phyloP scores from a whole-genome alignment of 2,797 vertebrate genomes.

The Pitangus sulphuratus region DNA sequence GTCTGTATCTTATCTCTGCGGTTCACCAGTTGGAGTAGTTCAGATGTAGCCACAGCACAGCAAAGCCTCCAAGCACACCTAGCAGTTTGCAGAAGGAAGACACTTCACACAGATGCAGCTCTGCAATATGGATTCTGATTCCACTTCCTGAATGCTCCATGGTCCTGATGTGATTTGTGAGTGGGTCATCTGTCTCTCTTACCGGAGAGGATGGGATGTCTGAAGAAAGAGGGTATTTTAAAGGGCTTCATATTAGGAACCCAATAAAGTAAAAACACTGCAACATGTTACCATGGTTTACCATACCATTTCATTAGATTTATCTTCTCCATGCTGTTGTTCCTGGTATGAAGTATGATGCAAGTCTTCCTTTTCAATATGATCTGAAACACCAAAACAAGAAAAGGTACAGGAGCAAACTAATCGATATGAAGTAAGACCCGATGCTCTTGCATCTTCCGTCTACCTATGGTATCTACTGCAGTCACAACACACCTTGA shows the following conservation, averaged over 20 bases:
- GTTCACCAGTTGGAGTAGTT: not conserved
- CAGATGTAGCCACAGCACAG: not conserved
- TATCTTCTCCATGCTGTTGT: not conserved
- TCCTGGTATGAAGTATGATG: not conserved
- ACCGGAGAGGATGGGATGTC: not conserved
- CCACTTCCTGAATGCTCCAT: not conserved
- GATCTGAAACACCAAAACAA: not conserved
- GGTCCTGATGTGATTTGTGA: not conserved
- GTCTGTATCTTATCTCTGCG: not conserved
- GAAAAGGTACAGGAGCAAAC: not conserved
- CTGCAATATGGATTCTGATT: not conserved
- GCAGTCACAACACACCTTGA: not conserved
- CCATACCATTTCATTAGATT: not conserved
- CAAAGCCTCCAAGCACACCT: not conserved
- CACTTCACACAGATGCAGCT: not conserved
- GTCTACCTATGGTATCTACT: not conserved
- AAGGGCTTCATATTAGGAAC: not conserved
- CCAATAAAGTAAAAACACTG: not conserved
- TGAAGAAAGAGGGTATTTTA: not conserved
- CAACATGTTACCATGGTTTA: not conserved
- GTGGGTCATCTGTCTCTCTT: not conserved
- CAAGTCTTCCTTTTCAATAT: not conserved
- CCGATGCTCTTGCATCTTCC: not conserved
- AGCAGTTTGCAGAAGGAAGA: accelerated
- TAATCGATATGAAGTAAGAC: not conserved